A percentile compares a stretch with the other conserved stretches of the same genome.
These are phyloP conservation scores for Keiferia lycopersicella DNA, from an alignment of 2,888 invertebrate species.

Conservation along the genomic window DNA sequence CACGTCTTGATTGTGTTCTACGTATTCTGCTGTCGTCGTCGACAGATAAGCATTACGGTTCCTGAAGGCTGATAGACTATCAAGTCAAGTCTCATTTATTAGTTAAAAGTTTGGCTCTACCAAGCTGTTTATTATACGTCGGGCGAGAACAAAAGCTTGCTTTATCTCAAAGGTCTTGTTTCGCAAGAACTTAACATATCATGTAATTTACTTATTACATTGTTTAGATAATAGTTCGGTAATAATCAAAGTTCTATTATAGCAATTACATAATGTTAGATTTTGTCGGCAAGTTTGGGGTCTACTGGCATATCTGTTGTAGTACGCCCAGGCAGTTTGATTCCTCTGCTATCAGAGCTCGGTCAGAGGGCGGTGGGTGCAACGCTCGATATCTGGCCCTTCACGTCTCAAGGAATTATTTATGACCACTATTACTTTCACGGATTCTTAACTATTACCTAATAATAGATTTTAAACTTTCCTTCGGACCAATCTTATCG, in stretches of 20 bases:
- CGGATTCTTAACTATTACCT: slow-evolving; percentile 53
- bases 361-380: slow-evolving; percentile 66
- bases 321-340: background rate
- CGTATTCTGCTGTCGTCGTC: slow-evolving; percentile 52
- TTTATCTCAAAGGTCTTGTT: slow-evolving; percentile 18
- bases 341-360: slow-evolving; percentile 35
- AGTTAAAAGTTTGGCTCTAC: slow-evolving; percentile 7
- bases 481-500: slow-evolving; percentile 22
- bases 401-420: slow-evolving; percentile 66
- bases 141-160: slow-evolving; percentile 3
- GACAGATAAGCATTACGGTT: slow-evolving; percentile 57
- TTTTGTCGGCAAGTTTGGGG: slow-evolving; percentile 44
- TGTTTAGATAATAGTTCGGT: slow-evolving; percentile 11
- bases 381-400: slow-evolving; percentile 64
- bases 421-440: slow-evolving; percentile 62
- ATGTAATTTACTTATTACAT: background rate
- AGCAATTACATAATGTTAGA: slow-evolving; percentile 29
- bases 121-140: background rate
- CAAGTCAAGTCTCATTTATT: background rate
- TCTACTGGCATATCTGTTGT: slow-evolving; percentile 41
- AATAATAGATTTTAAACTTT: slow-evolving; percentile 62
- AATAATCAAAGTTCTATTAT: slow-evolving; percentile 38
- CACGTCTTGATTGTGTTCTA: slow-evolving; percentile 50
- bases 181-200: slow-evolving; percentile 2
- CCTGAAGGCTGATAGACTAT: slow-evolving; percentile 48